These are phyloP conservation scores for Eolophus roseicapilla DNA, from an alignment of 2,113 vertebrate genomes.

Conservation along the genomic window DNA sequence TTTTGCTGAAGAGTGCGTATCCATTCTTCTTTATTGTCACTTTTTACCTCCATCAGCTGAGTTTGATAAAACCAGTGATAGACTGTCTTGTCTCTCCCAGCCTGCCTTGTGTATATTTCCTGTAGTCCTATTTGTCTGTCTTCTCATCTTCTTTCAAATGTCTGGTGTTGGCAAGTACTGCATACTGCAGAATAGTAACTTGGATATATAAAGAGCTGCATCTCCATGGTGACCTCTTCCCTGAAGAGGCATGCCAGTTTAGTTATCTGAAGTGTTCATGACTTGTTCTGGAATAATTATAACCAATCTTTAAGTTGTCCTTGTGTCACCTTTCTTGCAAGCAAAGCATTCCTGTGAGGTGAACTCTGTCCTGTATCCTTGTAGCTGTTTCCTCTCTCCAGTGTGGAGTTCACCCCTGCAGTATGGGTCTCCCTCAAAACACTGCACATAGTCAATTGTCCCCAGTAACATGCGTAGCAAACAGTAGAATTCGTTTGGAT, in stretches of 20 bases:
- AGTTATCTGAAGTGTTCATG: background rate
- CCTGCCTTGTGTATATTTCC: background rate
- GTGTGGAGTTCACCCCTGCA: background rate
- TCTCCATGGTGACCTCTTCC: background rate
- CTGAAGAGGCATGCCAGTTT: background rate
- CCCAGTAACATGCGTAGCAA: background rate
- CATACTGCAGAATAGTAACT: background rate
- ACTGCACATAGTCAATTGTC: background rate
- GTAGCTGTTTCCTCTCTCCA: background rate
- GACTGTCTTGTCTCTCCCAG: background rate
- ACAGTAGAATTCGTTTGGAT: background rate
- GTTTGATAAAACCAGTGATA: background rate
- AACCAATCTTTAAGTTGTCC: background rate
- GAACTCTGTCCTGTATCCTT: background rate
- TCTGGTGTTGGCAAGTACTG: background rate
- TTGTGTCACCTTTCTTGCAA: background rate
- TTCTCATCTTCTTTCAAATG: background rate
- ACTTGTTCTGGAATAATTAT: background rate
- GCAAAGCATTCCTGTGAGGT: background rate
- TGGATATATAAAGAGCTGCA: background rate
- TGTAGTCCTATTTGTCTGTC: background rate
- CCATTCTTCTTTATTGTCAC: background rate
- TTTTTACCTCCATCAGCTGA: background rate
- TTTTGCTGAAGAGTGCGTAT: background rate
- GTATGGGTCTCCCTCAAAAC: background rate